Evolutionary conservation across 2,113 vertebrate genomes (phyloP), one percentile per base, ranked within the genome.

Genomic region (Rallus limicola): DNA sequence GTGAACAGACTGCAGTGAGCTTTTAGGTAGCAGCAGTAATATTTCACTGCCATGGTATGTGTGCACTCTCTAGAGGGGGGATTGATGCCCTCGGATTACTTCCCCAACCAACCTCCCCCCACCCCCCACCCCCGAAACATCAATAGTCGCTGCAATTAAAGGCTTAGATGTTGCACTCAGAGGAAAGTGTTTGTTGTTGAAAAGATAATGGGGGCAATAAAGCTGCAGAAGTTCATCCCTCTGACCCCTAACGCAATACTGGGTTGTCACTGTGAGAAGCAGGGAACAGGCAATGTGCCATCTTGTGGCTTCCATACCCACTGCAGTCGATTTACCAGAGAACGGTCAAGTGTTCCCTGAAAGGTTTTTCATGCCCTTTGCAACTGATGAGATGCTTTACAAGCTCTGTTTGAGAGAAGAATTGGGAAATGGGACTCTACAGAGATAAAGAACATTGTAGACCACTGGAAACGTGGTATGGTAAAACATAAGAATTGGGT

Each of bases 281-380:
- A 42, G 72, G 44, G 64, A 93, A 60, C 94, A 96, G 93, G 50
- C 52, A 50, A 50, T 88, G 65, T 95, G 97, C 98, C 98, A 98
- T 86, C 98, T 95, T 85, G 97, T 98, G 98, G 97, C 63, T 48
- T 28, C 42, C 31, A 9, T 8, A 78, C 58, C 92, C 75, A 94
- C 89, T 97, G 67, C 97, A 97, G 11, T 67, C 74, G 11, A 24
- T 58, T 53, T 34, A 48, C 34, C 13, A 58, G 55, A 34, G 38
- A 62, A 23, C 0, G 4, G 26, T 16, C 31, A 55, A 36, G 13
- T 2, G 11, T 13, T 24, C 36, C 17, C 33, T 26, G 38, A 53
- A 67, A 42, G 25, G 21, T 28, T 59, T 83, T 56, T 52, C 33
- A 5, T 13, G 23, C 2, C 7, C 40, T 50, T 93, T 84, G 40